Evolutionary conservation across 2,113 vertebrate species (phyloP), one percentile per base, ranked within the genome.

Genomic region (Castor canadensis): DNA sequence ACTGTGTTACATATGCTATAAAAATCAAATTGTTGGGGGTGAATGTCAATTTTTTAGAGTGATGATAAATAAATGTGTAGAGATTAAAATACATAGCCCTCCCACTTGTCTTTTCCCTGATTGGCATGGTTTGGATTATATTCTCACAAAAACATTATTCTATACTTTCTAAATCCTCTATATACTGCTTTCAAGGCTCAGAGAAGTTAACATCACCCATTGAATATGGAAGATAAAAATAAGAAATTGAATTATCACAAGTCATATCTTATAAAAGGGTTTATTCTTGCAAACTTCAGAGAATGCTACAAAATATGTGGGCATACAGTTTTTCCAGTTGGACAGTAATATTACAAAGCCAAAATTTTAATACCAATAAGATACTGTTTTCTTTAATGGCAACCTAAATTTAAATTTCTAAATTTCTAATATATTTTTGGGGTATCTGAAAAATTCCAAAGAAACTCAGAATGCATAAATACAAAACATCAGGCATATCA

Each of bases 201-300:
- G 45, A 80, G 24, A 84, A 79, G 30, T 38, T 73, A 47, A 49
- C 38, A 43, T 89, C 26, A 88, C 17, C n/a, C 26, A 84, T 56
- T 71, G 90, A 89, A 89, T 45, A 10, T 84, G 94, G 87, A 85
- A 72, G 11, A n/a, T 88, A 94, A 91, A 62, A 92, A 58, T 35
- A 56, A 83, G 69, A 92, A 92, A 87, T 20, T 84, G 20, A 95
- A 80, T 79, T 66, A 20, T 52, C 73, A 11, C 83, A 67, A 67
- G 16, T 13, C 47, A 69, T 47, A 12, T 43, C 83, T 84, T 93
- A 20, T 15, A n/a, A 91, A 93, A 72, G 6, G 16, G 49, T 75
- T 80, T 22, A 24, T 96, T 91, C 40, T 89, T 92, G 56, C 26
- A 87, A 92, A 72, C 30, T 91, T 96, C 75, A 94, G 49, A 64